Evolutionary conservation across 2,888 invertebrate species (phyloP), one percentile per base, ranked within the genome.

Genomic region (Alsophila aescularia): DNA sequence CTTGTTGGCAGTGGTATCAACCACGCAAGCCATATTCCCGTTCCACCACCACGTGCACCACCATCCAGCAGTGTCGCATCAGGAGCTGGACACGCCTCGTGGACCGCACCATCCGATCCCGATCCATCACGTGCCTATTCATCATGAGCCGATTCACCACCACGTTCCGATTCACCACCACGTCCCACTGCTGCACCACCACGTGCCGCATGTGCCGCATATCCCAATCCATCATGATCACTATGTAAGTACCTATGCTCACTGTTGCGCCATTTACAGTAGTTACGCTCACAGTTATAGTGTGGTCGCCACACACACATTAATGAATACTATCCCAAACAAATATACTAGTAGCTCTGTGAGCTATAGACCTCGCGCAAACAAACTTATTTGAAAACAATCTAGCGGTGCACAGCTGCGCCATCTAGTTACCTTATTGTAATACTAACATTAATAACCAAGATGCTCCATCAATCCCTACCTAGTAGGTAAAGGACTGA

Each of bases 41-140:
- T 72, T 86, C 59, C 75, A 73, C 48, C 84, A 81, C 52, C 76
- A 75, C 54, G 34, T 27, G 24, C 24, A 24, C 31, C 86, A 84
- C 54, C 80, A 83, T 65, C 79, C 80, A 2, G 90, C 90, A 2
- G 71, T 90, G 16, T 90, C 90, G 8, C 90, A 90, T 73, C 91
- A 91, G 69, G 82, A 88, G 62, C 60, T 88, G 55, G 75, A 84
- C 58, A 87, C 86, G 58, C 87, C 87, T 54, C 81, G 83, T 47
- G 90, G 90, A 0, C 90, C 79, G 1, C 79, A 83, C 48, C 87
- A 83, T 55, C 81, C 77, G 37, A 58, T 79, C 0, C 71, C 79
- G 0, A 68, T 79, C 35, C 79, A 54, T 53, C 82, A 75, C 24
- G 66, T 76, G 4, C 80, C 83, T 3, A 60, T 80, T 5, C 77